These are phyloP conservation scores for Coptotermes formosanus DNA, from an alignment of 1,140 invertebrate genomes.

Conservation along the genomic window DNA sequence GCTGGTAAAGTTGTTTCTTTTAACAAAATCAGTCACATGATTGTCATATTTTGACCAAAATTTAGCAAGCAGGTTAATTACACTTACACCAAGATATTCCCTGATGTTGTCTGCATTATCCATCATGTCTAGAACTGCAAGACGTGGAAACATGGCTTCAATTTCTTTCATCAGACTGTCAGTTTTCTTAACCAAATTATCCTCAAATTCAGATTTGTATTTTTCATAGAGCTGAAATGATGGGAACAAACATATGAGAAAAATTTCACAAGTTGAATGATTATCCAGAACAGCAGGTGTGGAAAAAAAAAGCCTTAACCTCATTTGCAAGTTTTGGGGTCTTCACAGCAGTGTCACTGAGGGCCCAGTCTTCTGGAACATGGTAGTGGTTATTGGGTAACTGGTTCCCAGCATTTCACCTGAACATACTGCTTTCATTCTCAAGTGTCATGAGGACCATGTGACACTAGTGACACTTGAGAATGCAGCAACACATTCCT, in stretches of 20 bases:
- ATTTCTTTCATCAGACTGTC: constrained; percentile 67
- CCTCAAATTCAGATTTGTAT: constrained; percentile 78
- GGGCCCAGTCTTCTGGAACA: too few relatives aligned
- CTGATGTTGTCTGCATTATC: constrained; percentile 62
- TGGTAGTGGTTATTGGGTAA: too few relatives aligned
- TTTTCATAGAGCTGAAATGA: constrained; percentile 56
- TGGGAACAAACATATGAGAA: background rate
- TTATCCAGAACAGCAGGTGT: background rate
- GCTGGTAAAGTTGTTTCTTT: too few relatives aligned
- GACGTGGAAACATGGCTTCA: constrained; percentile 66
- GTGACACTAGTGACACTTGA: too few relatives aligned
- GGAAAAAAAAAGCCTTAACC: background rate
- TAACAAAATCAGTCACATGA: too few relatives aligned
- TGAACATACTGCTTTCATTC: too few relatives aligned
- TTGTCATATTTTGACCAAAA: too few relatives aligned
- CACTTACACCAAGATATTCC: constrained; percentile 58
- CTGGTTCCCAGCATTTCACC: too few relatives aligned
- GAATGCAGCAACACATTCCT: too few relatives aligned
- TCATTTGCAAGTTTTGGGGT: background rate
- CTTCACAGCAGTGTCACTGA: background rate
- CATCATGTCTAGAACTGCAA: constrained; percentile 67
- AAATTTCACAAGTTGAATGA: background rate
- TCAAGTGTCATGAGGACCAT: too few relatives aligned
- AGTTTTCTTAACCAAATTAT: constrained; percentile 65
- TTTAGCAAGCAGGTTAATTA: background rate